phyloP scores from a whole-genome alignment of 2,888 invertebrate genomes.

The Nomada hirtipes region DNA sequence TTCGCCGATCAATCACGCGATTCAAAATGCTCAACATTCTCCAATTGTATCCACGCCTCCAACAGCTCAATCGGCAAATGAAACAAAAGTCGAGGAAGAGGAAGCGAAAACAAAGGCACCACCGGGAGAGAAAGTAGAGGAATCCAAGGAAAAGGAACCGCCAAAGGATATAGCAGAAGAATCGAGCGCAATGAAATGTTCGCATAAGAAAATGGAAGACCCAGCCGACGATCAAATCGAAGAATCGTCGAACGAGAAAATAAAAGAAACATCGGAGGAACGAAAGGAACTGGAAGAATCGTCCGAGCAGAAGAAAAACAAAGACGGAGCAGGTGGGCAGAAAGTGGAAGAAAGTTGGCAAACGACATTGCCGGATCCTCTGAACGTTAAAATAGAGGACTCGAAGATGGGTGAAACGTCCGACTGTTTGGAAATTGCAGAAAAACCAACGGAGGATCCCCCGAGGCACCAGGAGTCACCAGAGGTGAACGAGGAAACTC shows the following conservation, averaged over 20 bases:
- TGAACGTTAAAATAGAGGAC: not conserved
- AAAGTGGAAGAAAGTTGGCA: not conserved
- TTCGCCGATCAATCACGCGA: slow-evolving; percentile 5
- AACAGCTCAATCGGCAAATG: not conserved
- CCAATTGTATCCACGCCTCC: not conserved
- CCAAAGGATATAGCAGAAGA: not conserved
- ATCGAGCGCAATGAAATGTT: not conserved
- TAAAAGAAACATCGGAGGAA: not conserved
- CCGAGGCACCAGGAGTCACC: slow-evolving; percentile 68
- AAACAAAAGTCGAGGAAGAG: not conserved
- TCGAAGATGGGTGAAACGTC: not conserved
- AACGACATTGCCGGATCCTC: too few relatives aligned
- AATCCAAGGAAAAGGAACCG: not conserved
- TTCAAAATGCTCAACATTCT: slow-evolving; percentile 56
- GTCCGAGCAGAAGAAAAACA: too few relatives aligned
- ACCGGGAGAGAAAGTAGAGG: not conserved
- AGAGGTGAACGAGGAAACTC: slow-evolving; percentile 76
- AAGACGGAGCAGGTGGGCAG: not conserved
- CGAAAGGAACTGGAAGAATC: too few relatives aligned
- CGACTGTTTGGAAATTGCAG: not conserved
- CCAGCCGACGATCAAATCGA: not conserved
- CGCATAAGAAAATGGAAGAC: not conserved
- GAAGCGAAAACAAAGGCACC: not conserved
- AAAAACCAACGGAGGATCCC: not conserved
- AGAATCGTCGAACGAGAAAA: not conserved